These are phyloP conservation scores for Keiferia lycopersicella DNA, from an alignment of 2,888 invertebrate genomes.

Conservation along the genomic window DNA sequence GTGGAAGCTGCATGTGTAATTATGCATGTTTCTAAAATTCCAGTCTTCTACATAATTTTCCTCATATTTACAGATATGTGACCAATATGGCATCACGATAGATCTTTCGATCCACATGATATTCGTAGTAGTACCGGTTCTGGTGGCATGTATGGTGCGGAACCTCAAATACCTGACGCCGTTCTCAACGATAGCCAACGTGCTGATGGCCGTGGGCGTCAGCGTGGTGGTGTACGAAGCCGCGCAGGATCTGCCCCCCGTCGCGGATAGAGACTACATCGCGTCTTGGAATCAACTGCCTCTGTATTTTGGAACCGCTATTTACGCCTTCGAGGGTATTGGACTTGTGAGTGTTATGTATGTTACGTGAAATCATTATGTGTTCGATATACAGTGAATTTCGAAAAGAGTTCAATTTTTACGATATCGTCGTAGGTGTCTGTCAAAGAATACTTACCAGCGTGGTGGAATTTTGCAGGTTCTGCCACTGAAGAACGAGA, in stretches of 20 bases:
- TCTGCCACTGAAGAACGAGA: slow-evolving; percentile 96
- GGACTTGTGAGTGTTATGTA: slow-evolving; percentile 83
- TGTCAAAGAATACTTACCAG: neutral
- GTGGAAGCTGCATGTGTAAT: no score
- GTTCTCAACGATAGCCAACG: slow-evolving; percentile 95
- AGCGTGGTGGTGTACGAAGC: slow-evolving; percentile 89
- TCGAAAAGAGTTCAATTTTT: no score
- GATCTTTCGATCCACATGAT: slow-evolving; percentile 88
- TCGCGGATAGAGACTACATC: slow-evolving; percentile 81
- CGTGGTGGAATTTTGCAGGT: slow-evolving; percentile 78
- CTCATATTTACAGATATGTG: slow-evolving; percentile 80
- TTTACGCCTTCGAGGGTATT: slow-evolving; percentile 98
- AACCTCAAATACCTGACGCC: slow-evolving; percentile 95
- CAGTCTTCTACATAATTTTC: neutral
- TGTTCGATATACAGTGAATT: no score
- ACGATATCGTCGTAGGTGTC: no score
- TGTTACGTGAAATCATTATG: neutral
- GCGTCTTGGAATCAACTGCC: slow-evolving; percentile 86
- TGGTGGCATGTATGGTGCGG: slow-evolving; percentile 87
- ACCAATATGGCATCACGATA: slow-evolving; percentile 82
- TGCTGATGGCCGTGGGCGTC: slow-evolving; percentile 88
- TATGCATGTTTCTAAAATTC: no score
- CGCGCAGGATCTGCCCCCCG: slow-evolving; percentile 85
- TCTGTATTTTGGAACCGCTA: slow-evolving; percentile 96
- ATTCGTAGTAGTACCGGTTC: slow-evolving; percentile 86